Percentiles rank a stretch among this genome's conserved stretches.
These are phyloP conservation scores for Drosophila obscura DNA, from an alignment of 1,140 invertebrate species.

Conservation along the genomic window DNA sequence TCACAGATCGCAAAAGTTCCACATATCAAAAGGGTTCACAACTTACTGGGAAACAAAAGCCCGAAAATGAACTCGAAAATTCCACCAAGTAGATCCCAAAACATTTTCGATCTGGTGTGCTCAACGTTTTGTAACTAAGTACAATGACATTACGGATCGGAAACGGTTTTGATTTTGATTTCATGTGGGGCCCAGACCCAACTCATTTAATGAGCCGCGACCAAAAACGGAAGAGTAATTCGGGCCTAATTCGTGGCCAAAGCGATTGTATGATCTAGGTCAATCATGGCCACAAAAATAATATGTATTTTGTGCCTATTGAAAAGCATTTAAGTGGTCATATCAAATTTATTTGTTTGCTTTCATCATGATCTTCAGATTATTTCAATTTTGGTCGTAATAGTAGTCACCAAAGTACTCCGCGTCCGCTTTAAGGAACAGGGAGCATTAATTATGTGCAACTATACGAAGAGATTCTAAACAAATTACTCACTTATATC, in stretches of 20 bases:
- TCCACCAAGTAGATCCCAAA: conserved; percentile 73
- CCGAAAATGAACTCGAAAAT: conserved; percentile 69
- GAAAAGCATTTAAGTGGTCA: conserved; percentile 57
- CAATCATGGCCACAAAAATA: conserved; percentile 21
- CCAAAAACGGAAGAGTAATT: conserved; percentile 47
- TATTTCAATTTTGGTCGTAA: conserved; percentile 33
- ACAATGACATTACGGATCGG: conserved; percentile 4
- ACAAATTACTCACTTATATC: conserved; percentile 40
- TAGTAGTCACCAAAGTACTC: conserved; percentile 57
- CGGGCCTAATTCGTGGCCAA: conserved; percentile 24
- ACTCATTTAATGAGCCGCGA: conserved; percentile 66
- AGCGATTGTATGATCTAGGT: conserved; percentile 51
- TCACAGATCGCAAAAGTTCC: conserved; percentile 1
- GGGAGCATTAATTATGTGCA: not conserved
- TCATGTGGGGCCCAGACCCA: not conserved
- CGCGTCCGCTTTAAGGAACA: conserved; percentile 34
- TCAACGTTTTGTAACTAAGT: conserved; percentile 65
- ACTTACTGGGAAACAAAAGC: conserved; percentile 76
- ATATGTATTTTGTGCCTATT: conserved; percentile 26
- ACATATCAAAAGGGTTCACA: not conserved
- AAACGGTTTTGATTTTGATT: conserved; percentile 18
- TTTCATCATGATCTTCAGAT: conserved; percentile 24
- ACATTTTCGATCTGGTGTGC: conserved; percentile 64
- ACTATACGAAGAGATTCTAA: not conserved
- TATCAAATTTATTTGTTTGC: conserved; percentile 53